phyloP scores from a whole-genome alignment of 2,797 vertebrate genomes.

The Gymnocypris eckloni region DNA sequence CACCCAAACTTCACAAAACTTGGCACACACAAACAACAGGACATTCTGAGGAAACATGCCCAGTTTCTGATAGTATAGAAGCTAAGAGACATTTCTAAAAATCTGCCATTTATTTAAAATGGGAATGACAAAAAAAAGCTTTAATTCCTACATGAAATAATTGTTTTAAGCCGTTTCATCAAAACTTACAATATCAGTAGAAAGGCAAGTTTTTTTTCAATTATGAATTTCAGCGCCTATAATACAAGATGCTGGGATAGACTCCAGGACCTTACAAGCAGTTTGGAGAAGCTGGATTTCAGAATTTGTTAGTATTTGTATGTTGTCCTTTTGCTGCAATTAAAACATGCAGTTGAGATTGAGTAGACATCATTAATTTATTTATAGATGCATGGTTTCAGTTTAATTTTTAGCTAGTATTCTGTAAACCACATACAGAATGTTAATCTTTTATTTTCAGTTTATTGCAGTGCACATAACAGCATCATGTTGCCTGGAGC shows the following conservation, averaged over 20 bases:
- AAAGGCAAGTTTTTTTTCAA: neutral
- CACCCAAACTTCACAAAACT: neutral
- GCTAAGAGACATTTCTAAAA: neutral
- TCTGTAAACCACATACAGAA: neutral
- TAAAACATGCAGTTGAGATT: neutral
- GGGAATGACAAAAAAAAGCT: neutral
- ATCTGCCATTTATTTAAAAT: neutral
- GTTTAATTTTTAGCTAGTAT: neutral
- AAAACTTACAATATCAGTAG: neutral
- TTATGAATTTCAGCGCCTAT: neutral
- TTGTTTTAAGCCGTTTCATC: neutral
- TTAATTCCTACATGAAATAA: neutral
- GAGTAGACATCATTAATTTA: neutral
- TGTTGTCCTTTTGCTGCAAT: neutral
- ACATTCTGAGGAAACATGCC: neutral
- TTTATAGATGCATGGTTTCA: neutral
- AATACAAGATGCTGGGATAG: neutral
- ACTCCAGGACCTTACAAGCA: neutral
- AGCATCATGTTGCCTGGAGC: conserved; percentile 41
- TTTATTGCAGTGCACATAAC: conserved; percentile 26
- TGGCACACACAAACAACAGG: neutral
- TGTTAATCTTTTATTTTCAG: conserved; percentile 15
- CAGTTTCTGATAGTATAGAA: neutral
- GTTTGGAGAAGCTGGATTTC: neutral
- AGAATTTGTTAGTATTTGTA: neutral